phyloP scores from a whole-genome alignment of 2,113 vertebrate genomes.

The Pedionomus torquatus region DNA sequence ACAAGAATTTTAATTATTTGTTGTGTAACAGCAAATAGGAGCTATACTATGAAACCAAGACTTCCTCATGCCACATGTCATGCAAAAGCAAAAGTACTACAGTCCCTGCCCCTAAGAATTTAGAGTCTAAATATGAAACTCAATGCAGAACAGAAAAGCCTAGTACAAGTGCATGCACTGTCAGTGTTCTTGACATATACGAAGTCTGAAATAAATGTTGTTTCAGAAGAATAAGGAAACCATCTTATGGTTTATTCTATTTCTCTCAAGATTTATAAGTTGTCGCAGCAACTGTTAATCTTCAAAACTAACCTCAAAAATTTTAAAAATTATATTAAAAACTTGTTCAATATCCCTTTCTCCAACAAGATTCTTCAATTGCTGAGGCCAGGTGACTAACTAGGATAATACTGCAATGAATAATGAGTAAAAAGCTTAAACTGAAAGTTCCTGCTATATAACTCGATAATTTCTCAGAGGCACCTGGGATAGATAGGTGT shows the following conservation, averaged over 20 bases:
- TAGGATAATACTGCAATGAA: accelerated
- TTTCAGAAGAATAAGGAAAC: neutral
- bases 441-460: neutral
- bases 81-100: neutral
- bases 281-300: neutral
- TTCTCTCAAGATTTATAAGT: neutral
- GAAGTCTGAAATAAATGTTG: neutral
- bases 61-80: no score
- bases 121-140: neutral
- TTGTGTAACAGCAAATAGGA: neutral
- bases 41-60: neutral
- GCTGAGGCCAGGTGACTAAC: neutral
- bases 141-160: neutral
- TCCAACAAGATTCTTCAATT: neutral
- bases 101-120: neutral
- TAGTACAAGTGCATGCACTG: neutral
- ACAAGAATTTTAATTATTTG: neutral
- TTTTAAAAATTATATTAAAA: neutral
- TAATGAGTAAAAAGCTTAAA: neutral
- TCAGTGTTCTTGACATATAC: neutral
- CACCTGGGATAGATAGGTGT: neutral
- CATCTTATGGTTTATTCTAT: neutral
- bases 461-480: neutral
- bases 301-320: neutral
- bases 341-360: neutral